Base-by-base conservation (phyloP, 2,888 invertebrate species). In the Parascotia fuliginaria region DNA sequence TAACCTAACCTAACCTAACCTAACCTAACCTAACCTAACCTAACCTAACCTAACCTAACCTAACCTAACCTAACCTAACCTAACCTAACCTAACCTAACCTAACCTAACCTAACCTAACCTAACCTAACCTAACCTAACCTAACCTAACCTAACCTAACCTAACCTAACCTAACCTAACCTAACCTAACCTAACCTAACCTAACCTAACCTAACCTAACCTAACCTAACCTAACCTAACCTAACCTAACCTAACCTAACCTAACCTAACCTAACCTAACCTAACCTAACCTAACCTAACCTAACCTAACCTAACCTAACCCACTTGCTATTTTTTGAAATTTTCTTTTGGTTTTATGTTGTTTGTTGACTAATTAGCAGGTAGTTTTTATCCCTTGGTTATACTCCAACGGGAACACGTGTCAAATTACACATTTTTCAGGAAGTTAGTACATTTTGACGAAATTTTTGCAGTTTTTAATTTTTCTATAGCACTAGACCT, bases 211-310 rank as follows among this genome's bases (percentile, higher is more conserved):
- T 37, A 16, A 16, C 16, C 15, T 37, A 16, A 16, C 15, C 15
- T 11, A 15, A 11, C 11, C 11, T 19, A 15, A 16, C 11, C 15
- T 11, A 15, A 44, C 44, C 44, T 37, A 44, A 44, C 44, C 44
- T 44, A 44, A 44, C 44, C 44, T 44, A 44, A 44, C 44, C 44
- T 44, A 36, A 36, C 36, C 36, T 44, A 37, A 37, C 19, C 19
- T 16, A 16, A 37, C 37, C 37, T 11, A 37, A 15, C 37, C 19
- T 16, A 37, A 40, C 48, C 51, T 52, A 56, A 52, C 55, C 55
- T 50, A 50, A 53, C 47, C 55, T 52, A 56, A 56, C 56, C 57
- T 43, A n/a, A n/a, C n/a, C n/a, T n/a, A n/a, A n/a, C n/a, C n/a
- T n/a, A n/a, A n/a, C n/a, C n/a, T n/a, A n/a, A 50, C 46, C n/a